Evolutionary conservation across 1,140 invertebrate species (phyloP).

Genomic region (Probaryconus sp.): DNA sequence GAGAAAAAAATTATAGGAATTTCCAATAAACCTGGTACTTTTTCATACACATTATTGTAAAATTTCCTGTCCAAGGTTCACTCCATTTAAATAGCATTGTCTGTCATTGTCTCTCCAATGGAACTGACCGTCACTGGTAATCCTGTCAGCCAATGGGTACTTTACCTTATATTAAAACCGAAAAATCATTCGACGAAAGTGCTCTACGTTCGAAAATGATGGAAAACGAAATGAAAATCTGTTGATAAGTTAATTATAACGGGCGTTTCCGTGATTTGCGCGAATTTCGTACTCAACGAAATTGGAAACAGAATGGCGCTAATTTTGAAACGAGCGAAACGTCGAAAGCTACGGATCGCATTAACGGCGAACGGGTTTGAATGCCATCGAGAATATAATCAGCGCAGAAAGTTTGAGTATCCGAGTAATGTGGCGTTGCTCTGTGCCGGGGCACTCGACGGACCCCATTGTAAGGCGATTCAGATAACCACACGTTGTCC

Average conservation of each 20-base stretch:
- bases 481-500: constrained; percentile 78
- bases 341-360: constrained; percentile 33
- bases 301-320: constrained; percentile 28
- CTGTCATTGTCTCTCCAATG: no score
- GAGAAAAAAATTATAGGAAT: no score
- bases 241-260: constrained; percentile 10
- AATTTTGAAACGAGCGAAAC: constrained; percentile 37
- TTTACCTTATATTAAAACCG: no score
- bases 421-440: constrained; percentile 54
- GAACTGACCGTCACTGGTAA: no score
- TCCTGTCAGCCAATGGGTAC: no score
- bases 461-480: constrained; percentile 74
- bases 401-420: constrained; percentile 53
- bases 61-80: no score
- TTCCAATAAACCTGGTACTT: no score
- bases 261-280: constrained; percentile 20
- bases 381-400: constrained; percentile 54
- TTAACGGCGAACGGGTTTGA: constrained; percentile 21
- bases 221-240: no score
- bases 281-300: constrained; percentile 30
- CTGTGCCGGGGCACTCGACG: constrained; percentile 62
- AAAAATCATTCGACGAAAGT: no score
- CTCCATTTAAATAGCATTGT: no score
- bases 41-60: no score
- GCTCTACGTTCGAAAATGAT: no score